Base-by-base conservation (phyloP, 1,140 invertebrate genomes). In the Drosophila lacteicornis region DNA sequence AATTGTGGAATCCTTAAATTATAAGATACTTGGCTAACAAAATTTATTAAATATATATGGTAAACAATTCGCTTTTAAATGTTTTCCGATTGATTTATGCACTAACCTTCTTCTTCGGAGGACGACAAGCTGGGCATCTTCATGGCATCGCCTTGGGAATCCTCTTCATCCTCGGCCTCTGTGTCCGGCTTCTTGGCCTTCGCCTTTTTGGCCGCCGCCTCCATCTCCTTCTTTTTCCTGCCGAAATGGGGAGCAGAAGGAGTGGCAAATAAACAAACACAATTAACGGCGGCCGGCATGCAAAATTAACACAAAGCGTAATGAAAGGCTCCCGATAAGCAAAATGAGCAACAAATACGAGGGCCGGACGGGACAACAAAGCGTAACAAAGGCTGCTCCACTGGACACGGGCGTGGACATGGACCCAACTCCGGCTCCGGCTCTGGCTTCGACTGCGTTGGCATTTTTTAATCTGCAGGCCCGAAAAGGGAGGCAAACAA, bases 231-330 rank as follows among this genome's bases (percentile, higher is more conserved):
- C 42, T 68, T 65, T 58, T 85, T 91, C 62, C 85, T 90, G 57
- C 9, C 19, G 56, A 57, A 47, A 47, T 40, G 33, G 43, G 43
- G 30, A 63, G 47, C 60, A 47, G 60, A 58, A 59, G 43, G 51
- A 56, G 33, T 62, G 49, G 63, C 51, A 75, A 79, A 80, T 68
- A 84, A 81, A 79, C 67, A 74, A 85, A 90, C 68, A 82, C 68
- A 87, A 90, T 90, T 90, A 90, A 90, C 80, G 80, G 61, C 60
- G 75, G 49, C 51, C 63, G 66, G 71, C 66, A 77, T 78, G 65
- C 67, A 71, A 90, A 90, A 91, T 91, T 85, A 91, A 91, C 86
- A 91, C 75, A 90, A 90, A 90, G 82, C 82, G 79, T 84, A 87
- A 91, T 91, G 83, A 91, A 91, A 91, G 80, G 80, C 80, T 46